phyloP scores from a whole-genome alignment of 1,140 invertebrate species.

The Spodoptera frugiperda region DNA sequence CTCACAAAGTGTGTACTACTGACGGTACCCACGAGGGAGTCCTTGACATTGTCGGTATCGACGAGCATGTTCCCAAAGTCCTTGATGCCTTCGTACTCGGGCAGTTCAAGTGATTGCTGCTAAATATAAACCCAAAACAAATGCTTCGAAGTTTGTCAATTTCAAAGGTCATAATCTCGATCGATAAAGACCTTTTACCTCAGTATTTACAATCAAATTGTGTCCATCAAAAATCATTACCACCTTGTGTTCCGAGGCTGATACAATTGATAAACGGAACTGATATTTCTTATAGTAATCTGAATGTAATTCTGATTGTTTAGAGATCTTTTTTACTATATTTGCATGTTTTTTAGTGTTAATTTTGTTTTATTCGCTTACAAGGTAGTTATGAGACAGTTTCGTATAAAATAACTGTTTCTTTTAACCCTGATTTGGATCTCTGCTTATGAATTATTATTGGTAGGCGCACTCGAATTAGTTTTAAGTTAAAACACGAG shows the following conservation, averaged over 20 bases:
- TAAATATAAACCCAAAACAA: neutral
- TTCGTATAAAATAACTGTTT: slow-evolving; percentile 40
- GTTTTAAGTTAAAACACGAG: slow-evolving; percentile 23
- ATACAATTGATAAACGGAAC: slow-evolving; percentile 34
- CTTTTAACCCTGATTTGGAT: slow-evolving; percentile 54
- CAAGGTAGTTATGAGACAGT: slow-evolving; percentile 43
- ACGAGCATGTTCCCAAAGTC: slow-evolving; percentile 77
- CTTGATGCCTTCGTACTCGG: slow-evolving; percentile 78
- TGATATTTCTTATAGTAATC: slow-evolving; percentile 40
- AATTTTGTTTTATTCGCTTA: slow-evolving; percentile 49
- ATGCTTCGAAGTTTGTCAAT: slow-evolving; percentile 49
- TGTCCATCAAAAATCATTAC: slow-evolving; percentile 54
- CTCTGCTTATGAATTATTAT: slow-evolving; percentile 54
- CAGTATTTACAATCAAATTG: slow-evolving; percentile 60
- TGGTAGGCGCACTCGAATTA: slow-evolving; percentile 47
- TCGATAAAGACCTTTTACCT: slow-evolving; percentile 60
- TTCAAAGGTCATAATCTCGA: slow-evolving; percentile 39
- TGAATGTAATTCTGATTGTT: slow-evolving; percentile 30
- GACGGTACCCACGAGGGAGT: slow-evolving; percentile 77
- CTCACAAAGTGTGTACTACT: slow-evolving; percentile 70
- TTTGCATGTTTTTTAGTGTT: slow-evolving; percentile 50
- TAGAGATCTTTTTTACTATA: slow-evolving; percentile 39
- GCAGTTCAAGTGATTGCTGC: slow-evolving; percentile 70
- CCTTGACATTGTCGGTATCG: slow-evolving; percentile 77
- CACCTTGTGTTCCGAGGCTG: slow-evolving; percentile 71